A percentile compares a stretch with the other conserved stretches of the same genome.
Conservation (phyloP, 1,140 invertebrate species). For the Temnothorax longispinosus region DNA sequence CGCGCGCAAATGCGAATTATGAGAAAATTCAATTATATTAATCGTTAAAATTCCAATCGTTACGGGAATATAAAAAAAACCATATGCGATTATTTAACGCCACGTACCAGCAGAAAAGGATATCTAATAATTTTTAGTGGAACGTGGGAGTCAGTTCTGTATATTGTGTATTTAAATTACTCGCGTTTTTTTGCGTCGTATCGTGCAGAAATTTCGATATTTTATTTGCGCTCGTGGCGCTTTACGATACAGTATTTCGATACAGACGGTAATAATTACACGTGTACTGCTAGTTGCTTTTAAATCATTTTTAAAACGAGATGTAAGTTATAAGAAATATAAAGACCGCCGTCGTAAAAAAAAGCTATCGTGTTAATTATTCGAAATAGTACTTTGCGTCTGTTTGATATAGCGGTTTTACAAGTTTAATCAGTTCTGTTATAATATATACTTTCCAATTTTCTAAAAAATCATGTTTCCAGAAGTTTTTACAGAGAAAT, state of each 20-base stretch:
- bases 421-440: not conserved
- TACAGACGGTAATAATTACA: not conserved
- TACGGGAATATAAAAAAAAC: not conserved
- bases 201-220: not conserved
- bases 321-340: not conserved
- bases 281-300: not conserved
- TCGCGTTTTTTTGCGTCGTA: slow-evolving; percentile 21
- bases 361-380: not conserved
- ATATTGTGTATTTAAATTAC: slow-evolving; percentile 12
- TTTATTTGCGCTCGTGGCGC: not conserved
- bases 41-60: slow-evolving; percentile 1
- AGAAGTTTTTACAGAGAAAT: not conserved
- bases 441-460: not conserved
- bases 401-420: not conserved
- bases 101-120: not conserved
- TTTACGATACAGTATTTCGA: not conserved
- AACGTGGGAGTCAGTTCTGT: not conserved
- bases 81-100: not conserved
- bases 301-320: not conserved
- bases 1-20: not conserved
- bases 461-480: not conserved
- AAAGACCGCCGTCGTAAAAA: not conserved
- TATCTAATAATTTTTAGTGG: slow-evolving; percentile 16
- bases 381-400: not conserved
- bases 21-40: not conserved